Evolutionary conservation across 1,140 invertebrate species (phyloP).

Genomic region (Sesamia nonagrioides): DNA sequence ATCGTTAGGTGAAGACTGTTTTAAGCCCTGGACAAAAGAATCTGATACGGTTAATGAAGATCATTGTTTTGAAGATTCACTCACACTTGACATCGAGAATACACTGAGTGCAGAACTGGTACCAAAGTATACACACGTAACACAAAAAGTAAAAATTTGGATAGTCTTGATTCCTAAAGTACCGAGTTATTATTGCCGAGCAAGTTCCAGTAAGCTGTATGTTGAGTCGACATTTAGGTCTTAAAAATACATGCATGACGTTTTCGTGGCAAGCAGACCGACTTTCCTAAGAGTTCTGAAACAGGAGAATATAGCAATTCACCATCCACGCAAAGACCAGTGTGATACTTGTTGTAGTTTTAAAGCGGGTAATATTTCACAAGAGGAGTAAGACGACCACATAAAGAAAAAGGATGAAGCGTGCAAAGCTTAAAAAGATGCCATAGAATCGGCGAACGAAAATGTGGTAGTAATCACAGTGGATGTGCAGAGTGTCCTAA

Average conservation of each 20-base stretch:
- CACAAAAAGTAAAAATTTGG: no score
- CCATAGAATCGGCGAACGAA: background rate
- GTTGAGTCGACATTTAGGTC: background rate
- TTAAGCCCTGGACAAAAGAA: no score
- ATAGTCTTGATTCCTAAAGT: background rate
- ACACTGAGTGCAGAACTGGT: no score
- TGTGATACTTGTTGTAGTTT: background rate
- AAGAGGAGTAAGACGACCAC: background rate
- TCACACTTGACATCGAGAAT: no score
- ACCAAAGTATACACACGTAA: no score
- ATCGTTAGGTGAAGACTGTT: no score
- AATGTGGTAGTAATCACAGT: background rate
- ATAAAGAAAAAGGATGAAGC: background rate
- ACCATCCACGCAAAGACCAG: constrained; percentile 1
- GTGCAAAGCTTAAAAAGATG: background rate
- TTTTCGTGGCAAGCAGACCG: background rate
- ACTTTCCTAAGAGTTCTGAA: background rate
- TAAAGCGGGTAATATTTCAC: background rate
- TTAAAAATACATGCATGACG: background rate
- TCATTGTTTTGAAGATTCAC: no score
- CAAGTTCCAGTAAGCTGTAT: background rate
- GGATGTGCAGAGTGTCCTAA: background rate
- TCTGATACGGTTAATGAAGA: no score
- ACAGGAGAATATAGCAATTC: background rate
- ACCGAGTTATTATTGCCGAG: background rate